A percentile compares a stretch with the other conserved stretches of the same genome.
Evolutionary conservation across 2,888 invertebrate species (phyloP).

Genomic region (Caenorhabditis becei): DNA sequence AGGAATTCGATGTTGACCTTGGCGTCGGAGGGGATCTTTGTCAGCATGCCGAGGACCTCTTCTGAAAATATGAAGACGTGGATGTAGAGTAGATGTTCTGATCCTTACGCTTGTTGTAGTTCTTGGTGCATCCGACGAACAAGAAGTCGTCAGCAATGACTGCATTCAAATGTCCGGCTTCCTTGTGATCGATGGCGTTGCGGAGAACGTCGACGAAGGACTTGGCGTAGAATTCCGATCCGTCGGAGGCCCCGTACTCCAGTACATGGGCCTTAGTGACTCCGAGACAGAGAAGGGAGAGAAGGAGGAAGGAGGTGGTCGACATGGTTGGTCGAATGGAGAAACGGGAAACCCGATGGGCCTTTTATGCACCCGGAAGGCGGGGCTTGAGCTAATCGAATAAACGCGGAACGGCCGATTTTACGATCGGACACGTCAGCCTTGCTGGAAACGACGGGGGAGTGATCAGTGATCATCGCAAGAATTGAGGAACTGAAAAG

Average conservation of each 20-base stretch:
- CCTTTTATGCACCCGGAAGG: too few relatives aligned
- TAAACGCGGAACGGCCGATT: too few relatives aligned
- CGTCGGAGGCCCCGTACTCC: neutral
- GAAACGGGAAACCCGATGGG: too few relatives aligned
- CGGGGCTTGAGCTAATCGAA: too few relatives aligned
- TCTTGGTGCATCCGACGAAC: constrained; percentile 1
- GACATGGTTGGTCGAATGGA: neutral
- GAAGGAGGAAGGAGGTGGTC: neutral
- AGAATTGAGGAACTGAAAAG: too few relatives aligned
- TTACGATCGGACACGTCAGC: too few relatives aligned
- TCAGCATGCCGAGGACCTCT: neutral
- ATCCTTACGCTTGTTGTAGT: neutral
- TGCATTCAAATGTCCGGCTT: neutral
- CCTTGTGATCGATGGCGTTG: neutral
- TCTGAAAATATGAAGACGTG: neutral
- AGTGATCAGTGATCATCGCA: too few relatives aligned
- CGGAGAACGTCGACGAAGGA: neutral
- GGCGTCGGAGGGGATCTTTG: neutral
- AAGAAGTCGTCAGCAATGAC: neutral
- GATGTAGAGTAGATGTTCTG: neutral
- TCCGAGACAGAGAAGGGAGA: constrained; percentile 1
- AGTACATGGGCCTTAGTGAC: neutral
- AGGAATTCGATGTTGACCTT: neutral
- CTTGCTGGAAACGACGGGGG: too few relatives aligned
- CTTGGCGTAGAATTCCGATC: neutral